These are phyloP conservation scores for Aporrectodea caliginosa DNA, from an alignment of 1,140 invertebrate species.

Conservation along the genomic window DNA sequence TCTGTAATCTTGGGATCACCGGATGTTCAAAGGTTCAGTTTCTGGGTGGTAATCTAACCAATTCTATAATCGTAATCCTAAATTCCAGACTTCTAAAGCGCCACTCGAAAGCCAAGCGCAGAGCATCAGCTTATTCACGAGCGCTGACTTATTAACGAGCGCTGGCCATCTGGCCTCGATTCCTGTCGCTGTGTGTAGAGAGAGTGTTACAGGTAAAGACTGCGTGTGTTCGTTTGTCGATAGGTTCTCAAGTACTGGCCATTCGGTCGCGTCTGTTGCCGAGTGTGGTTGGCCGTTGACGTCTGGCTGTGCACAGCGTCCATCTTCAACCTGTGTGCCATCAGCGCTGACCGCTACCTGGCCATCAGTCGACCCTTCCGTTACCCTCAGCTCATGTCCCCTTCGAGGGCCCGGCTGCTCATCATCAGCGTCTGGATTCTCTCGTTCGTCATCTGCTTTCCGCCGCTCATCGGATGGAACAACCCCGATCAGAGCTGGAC, in stretches of 20 bases:
- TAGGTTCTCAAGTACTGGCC: conserved; percentile 32
- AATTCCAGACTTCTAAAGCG: too few relatives aligned
- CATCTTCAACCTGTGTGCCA: conserved; percentile 57
- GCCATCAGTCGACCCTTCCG: conserved; percentile 54
- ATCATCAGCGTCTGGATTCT: conserved; percentile 89
- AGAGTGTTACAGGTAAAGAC: too few relatives aligned
- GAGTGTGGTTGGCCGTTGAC: conserved; percentile 56
- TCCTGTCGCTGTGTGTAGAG: too few relatives aligned
- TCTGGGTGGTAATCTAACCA: too few relatives aligned
- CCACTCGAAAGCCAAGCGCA: too few relatives aligned
- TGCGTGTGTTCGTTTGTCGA: too few relatives aligned
- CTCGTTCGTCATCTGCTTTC: conserved; percentile 94
- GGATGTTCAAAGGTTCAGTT: too few relatives aligned
- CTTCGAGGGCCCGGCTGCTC: conserved; percentile 73
- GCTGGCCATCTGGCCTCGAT: too few relatives aligned
- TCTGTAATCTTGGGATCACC: too few relatives aligned
- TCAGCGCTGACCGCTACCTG: conserved; percentile 56
- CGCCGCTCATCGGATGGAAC: conserved; percentile 90
- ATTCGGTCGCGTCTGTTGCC: conserved; percentile 47
- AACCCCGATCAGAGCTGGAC: conserved; percentile 55
- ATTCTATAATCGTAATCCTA: too few relatives aligned
- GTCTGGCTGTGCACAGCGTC: conserved; percentile 56
- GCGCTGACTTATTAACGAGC: too few relatives aligned
- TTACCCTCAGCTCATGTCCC: conserved; percentile 43
- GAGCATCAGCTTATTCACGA: too few relatives aligned